A percentile compares a stretch with the other conserved stretches of the same genome.
phyloP scores from a whole-genome alignment of 2,888 invertebrate species.

The Oxytorus armatus region DNA sequence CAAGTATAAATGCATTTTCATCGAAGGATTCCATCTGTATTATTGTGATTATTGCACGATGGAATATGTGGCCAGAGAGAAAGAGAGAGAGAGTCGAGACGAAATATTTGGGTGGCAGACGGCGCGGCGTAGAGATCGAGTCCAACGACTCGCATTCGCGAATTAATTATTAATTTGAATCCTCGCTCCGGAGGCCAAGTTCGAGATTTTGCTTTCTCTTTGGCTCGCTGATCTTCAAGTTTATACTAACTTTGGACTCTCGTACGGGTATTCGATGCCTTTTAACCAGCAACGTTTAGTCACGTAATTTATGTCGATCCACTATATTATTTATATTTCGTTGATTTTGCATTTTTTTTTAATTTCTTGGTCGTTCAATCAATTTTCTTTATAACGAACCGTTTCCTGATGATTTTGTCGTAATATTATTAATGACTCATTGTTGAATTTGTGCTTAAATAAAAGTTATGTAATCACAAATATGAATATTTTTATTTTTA shows the following conservation, averaged over 20 bases:
- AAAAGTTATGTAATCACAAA: no score
- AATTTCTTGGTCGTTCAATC: no score
- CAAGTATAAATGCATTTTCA: constrained; percentile 38
- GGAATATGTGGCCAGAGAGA: constrained; percentile 30
- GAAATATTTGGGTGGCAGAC: constrained; percentile 52
- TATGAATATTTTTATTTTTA: no score
- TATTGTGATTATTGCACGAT: constrained; percentile 32
- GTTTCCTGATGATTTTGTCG: not conserved
- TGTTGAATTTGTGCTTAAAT: no score
- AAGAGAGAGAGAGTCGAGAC: constrained; percentile 25
- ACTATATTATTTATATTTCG: constrained; percentile 5
- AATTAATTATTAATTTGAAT: constrained; percentile 65
- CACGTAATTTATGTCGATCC: constrained; percentile 18
- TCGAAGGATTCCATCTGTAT: constrained; percentile 48
- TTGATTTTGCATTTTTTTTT: no score
- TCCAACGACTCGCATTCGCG: constrained; percentile 61
- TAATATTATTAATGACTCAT: not conserved
- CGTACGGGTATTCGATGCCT: constrained; percentile 4
- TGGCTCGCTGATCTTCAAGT: constrained; percentile 12
- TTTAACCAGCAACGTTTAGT: constrained; percentile 22
- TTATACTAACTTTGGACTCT: not conserved
- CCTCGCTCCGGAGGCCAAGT: constrained; percentile 62
- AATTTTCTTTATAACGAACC: not conserved
- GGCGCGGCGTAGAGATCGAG: constrained; percentile 59
- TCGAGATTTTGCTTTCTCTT: constrained; percentile 65